Conservation (phyloP, 2,113 vertebrate genomes). For the Ailurus styani region DNA sequence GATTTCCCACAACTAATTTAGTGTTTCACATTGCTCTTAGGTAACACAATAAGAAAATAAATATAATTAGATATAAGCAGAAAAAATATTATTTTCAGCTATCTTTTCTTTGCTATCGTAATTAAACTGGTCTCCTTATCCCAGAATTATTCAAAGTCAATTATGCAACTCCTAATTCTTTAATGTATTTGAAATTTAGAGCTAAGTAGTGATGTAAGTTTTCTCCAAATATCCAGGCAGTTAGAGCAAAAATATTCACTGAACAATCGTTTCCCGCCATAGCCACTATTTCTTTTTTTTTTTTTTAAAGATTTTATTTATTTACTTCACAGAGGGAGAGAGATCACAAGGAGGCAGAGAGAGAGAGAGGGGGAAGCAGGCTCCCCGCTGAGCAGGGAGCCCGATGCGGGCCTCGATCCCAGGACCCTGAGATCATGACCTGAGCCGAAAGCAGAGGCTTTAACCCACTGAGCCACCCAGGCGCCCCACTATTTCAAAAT, state of each 20-base stretch:
- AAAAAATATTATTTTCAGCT: not conserved
- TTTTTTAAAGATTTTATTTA: too few relatives aligned
- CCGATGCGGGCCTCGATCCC: too few relatives aligned
- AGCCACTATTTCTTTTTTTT: too few relatives aligned
- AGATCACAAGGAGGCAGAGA: too few relatives aligned
- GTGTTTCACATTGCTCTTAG: not conserved
- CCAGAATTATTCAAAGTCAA: not conserved
- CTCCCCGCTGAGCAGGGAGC: too few relatives aligned
- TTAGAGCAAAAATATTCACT: not conserved
- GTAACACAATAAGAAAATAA: not conserved
- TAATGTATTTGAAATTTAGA: not conserved
- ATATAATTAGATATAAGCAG: not conserved
- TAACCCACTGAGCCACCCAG: too few relatives aligned
- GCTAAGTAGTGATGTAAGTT: not conserved
- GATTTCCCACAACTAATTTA: not conserved
- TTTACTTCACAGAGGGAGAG: too few relatives aligned
- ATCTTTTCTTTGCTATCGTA: not conserved
- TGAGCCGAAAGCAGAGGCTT: too few relatives aligned
- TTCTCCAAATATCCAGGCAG: not conserved
- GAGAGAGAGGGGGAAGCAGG: too few relatives aligned
- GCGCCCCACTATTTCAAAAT: not conserved
- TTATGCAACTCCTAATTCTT: not conserved
- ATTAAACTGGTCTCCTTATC: not conserved
- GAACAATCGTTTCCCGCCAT: not conserved
- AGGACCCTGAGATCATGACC: too few relatives aligned